Conservation (phyloP, 2,888 invertebrate genomes). For the Mythimna ferrago region DNA sequence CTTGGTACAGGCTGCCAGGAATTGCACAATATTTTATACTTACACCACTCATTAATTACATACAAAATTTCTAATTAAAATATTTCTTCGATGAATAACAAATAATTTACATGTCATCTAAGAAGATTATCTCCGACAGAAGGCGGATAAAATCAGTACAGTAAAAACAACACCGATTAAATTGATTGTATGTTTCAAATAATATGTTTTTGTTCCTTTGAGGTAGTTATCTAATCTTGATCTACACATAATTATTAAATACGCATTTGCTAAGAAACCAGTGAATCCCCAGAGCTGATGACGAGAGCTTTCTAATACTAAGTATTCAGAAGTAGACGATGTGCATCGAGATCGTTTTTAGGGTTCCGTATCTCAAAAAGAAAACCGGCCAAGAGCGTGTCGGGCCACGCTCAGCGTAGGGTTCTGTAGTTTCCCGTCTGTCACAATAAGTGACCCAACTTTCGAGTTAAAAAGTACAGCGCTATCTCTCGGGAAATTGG, state of each 20-base stretch:
- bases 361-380: too few species aligned
- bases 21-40: not conserved
- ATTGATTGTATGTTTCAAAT: not conserved
- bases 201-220: not conserved
- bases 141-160: slow-evolving; percentile 16
- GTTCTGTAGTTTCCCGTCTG: too few species aligned
- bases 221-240: slow-evolving; percentile 5
- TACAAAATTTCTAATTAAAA: not conserved
- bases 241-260: slow-evolving; percentile 1
- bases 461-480: too few species aligned
- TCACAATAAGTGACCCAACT: too few species aligned
- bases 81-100: slow-evolving; percentile 1
- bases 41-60: not conserved
- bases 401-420: too few species aligned
- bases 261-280: not conserved
- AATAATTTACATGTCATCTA: slow-evolving; percentile 16
- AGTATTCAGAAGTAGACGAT: not conserved
- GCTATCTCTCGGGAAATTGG: too few species aligned
- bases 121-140: slow-evolving; percentile 12
- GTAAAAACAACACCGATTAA: not conserved
- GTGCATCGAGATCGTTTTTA: too few species aligned
- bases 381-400: too few species aligned
- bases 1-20: too few species aligned
- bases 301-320: too few species aligned
- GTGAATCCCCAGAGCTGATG: not conserved